A percentile compares a stretch with the other conserved stretches of the same genome.
Conservation (phyloP, 1,140 invertebrate species). For the Papilio helenus region DNA sequence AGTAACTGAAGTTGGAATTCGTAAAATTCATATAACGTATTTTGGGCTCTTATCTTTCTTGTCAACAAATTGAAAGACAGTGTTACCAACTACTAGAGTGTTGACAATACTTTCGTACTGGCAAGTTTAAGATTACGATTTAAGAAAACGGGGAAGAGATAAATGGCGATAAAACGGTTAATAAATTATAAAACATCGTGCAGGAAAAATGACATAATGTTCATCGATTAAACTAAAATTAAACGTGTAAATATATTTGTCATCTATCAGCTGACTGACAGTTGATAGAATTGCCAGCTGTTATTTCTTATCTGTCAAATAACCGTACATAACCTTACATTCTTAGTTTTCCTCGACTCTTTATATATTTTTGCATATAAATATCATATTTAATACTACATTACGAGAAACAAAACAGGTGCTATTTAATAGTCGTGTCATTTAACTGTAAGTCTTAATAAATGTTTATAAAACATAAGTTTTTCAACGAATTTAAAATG, state of each 20-base stretch:
- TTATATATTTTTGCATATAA: not conserved
- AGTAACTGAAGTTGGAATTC: not conserved
- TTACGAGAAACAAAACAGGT: not conserved
- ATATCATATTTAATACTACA: not conserved
- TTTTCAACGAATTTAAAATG: not conserved
- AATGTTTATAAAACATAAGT: not conserved
- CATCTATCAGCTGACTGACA: slow-evolving; percentile 3
- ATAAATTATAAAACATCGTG: not conserved
- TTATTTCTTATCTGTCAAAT: not conserved
- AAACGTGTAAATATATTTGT: not conserved
- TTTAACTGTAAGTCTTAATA: not conserved
- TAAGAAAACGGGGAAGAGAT: not conserved
- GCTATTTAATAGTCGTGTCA: not conserved
- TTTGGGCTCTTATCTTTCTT: slow-evolving; percentile 9
- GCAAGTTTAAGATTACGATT: not conserved
- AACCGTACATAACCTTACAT: slow-evolving; percentile 8
- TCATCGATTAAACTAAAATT: not conserved
- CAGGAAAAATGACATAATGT: not conserved
- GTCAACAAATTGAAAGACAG: not conserved
- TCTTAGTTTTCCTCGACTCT: not conserved
- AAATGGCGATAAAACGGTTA: not conserved
- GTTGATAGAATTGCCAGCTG: not conserved
- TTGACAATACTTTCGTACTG: not conserved
- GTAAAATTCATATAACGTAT: slow-evolving; percentile 30
- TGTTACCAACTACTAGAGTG: not conserved